These are phyloP conservation scores for Seira ritae DNA, from an alignment of 2,888 invertebrate species.

Conservation along the genomic window DNA sequence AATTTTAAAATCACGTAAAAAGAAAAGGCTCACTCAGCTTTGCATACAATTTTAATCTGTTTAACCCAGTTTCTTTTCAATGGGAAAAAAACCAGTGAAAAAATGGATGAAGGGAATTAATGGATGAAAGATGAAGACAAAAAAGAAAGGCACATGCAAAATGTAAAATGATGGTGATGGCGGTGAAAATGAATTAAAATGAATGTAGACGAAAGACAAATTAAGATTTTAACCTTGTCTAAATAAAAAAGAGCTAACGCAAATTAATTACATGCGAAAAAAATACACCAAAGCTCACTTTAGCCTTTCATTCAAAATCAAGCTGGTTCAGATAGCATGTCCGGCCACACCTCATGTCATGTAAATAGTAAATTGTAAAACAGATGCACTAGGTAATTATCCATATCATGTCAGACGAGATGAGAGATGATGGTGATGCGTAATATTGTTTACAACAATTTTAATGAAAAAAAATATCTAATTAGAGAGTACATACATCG, in stretches of 20 bases:
- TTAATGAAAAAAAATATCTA: too few relatives aligned
- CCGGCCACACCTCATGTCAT: too few relatives aligned
- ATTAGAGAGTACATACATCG: too few relatives aligned
- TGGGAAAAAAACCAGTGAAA: too few relatives aligned
- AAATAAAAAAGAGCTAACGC: background rate
- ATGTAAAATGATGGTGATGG: background rate
- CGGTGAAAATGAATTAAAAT: constrained; percentile 1
- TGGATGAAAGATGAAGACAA: background rate
- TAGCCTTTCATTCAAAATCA: background rate
- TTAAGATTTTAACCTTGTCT: constrained; percentile 8
- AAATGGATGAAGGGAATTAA: background rate
- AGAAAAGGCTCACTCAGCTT: background rate
- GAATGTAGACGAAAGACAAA: background rate
- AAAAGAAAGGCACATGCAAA: background rate
- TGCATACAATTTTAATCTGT: constrained; percentile 11
- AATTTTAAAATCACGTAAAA: too few relatives aligned
- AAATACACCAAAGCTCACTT: background rate
- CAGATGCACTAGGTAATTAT: too few relatives aligned
- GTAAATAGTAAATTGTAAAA: too few relatives aligned
- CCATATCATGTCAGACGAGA: too few relatives aligned
- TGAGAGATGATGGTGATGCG: too few relatives aligned
- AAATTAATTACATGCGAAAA: background rate
- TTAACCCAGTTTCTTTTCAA: background rate
- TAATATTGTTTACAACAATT: too few relatives aligned
- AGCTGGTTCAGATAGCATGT: too few relatives aligned